Conservation (phyloP, 2,113 vertebrate species). For the Seriola aureovittata region DNA sequence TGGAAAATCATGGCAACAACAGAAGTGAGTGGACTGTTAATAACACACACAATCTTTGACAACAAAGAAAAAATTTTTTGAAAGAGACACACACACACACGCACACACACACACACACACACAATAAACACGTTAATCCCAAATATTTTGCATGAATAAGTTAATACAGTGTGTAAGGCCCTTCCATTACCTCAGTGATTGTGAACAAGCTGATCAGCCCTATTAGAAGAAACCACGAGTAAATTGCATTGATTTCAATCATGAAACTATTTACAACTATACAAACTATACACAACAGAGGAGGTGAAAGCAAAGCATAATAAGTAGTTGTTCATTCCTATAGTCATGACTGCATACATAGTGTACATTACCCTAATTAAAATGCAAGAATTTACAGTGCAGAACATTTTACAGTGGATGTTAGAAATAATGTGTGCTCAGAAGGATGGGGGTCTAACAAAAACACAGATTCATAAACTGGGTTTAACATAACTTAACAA, state of each 20-base stretch:
- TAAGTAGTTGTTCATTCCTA: constrained; percentile 7
- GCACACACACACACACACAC: constrained; percentile 15
- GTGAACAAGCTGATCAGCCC: constrained; percentile 28
- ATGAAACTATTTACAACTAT: constrained; percentile 66
- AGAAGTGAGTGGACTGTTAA: constrained; percentile 24
- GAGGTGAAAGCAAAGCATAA: constrained; percentile 14
- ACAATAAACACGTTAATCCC: background rate
- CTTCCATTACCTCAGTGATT: constrained; percentile 18
- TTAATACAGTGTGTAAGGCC: constrained; percentile 35
- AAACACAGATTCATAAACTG: constrained; percentile 11
- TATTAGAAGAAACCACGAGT: constrained; percentile 13
- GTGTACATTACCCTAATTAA: constrained; percentile 19
- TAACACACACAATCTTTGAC: background rate
- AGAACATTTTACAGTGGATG: constrained; percentile 6
- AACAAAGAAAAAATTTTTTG: background rate
- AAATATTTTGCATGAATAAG: constrained; percentile 25
- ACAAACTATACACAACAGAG: constrained; percentile 47
- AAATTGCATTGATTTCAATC: constrained; percentile 26
- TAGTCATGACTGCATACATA: constrained; percentile 16
- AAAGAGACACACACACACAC: constrained; percentile 5
- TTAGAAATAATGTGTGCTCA: background rate
- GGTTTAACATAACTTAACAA: background rate
- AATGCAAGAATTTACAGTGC: constrained; percentile 17
- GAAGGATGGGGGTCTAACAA: background rate
- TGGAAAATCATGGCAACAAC: constrained; percentile 22